A percentile compares a stretch with the other conserved stretches of the same genome.
Evolutionary conservation across 2,113 vertebrate species (phyloP).

Genomic region (Pomatostomus ruficeps): DNA sequence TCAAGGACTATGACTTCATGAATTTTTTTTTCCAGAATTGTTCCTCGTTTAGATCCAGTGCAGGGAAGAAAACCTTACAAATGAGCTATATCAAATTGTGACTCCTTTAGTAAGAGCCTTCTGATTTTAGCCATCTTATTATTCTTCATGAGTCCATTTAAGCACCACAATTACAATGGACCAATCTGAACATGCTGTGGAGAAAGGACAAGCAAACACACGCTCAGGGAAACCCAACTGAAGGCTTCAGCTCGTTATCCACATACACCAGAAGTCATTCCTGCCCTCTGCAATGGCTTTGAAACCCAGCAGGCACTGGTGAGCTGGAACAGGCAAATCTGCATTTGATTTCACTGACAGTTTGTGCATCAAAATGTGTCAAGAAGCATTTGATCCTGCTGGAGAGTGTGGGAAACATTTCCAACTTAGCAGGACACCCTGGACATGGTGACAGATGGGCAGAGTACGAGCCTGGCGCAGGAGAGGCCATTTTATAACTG

Average conservation of each 20-base stretch:
- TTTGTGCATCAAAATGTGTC: not conserved
- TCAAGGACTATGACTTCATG: not conserved
- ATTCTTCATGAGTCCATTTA: not conserved
- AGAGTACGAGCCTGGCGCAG: accelerated
- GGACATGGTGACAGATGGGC: not conserved
- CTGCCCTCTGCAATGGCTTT: not conserved
- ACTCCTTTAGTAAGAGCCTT: not conserved
- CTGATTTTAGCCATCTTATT: not conserved
- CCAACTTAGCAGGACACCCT: not conserved
- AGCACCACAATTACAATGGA: not conserved
- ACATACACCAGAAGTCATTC: not conserved
- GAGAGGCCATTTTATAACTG: not conserved
- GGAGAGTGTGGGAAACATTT: not conserved
- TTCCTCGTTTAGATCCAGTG: not conserved
- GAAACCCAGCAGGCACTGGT: not conserved
- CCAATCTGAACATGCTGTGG: not conserved
- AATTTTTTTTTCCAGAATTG: not conserved
- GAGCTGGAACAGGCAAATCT: not conserved
- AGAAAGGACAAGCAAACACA: not conserved
- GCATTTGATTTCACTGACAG: not conserved
- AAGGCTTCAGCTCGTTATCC: not conserved
- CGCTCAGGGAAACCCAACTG: not conserved
- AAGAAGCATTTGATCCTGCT: not conserved
- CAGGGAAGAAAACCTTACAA: not conserved
- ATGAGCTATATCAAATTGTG: not conserved